phyloP scores from a whole-genome alignment of 2,113 vertebrate genomes.

The Centropus unirufus region DNA sequence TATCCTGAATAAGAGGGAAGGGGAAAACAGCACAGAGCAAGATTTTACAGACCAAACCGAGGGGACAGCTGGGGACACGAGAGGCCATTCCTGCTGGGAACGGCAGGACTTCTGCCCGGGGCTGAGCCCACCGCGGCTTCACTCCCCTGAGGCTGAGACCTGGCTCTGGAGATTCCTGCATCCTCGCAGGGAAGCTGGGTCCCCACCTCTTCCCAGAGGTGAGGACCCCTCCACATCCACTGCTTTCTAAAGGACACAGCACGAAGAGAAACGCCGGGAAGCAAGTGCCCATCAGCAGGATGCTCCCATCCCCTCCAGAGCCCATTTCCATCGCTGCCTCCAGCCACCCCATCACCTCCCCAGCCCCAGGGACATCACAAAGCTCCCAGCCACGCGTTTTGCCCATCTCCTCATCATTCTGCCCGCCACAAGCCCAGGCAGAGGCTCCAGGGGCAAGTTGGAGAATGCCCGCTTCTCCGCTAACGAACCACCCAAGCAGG shows the following conservation, averaged over 20 bases:
- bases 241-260: neutral
- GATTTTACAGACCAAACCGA: accelerated
- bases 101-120: accelerated
- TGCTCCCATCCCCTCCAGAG: neutral
- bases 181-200: neutral
- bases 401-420: neutral
- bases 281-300: neutral
- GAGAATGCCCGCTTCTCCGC: neutral
- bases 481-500: neutral
- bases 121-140: accelerated
- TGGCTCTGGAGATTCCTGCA: neutral
- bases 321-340: neutral
- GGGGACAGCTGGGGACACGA: neutral
- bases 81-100: neutral
- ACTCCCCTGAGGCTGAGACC: accelerated
- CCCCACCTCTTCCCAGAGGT: accelerated
- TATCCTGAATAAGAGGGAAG: neutral
- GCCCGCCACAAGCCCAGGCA: neutral
- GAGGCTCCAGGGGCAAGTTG: neutral
- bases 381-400: neutral
- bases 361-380: neutral
- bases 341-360: neutral
- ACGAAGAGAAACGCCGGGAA: neutral
- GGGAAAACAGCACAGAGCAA: accelerated
- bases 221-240: neutral